phyloP scores from a whole-genome alignment of 2,113 vertebrate species.

The Lipotes vexillifer region DNA sequence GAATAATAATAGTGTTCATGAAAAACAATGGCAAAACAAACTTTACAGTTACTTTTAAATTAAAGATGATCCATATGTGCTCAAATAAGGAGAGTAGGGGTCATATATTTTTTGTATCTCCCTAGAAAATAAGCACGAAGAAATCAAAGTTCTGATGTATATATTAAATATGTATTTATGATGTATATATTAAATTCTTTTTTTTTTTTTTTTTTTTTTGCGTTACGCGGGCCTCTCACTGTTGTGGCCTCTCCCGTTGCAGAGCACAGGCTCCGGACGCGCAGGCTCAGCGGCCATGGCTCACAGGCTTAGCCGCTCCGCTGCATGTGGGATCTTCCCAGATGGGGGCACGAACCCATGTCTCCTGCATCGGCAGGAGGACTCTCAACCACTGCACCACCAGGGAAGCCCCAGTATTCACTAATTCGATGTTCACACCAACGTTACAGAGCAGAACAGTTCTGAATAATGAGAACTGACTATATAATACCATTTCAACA shows the following conservation, averaged over 20 bases:
- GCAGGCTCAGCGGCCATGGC: too few species aligned
- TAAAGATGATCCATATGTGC: neutral
- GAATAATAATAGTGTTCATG: neutral
- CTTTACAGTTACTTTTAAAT: neutral
- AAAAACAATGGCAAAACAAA: neutral
- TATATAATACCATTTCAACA: neutral
- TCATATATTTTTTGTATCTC: neutral
- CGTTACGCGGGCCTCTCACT: accelerated
- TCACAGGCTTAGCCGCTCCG: too few species aligned
- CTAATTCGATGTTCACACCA: neutral
- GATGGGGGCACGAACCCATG: too few species aligned
- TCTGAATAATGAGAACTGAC: neutral
- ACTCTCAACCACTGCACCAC: too few species aligned
- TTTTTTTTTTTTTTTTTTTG: neutral
- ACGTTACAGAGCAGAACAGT: neutral
- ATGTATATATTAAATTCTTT: neutral
- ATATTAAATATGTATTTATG: neutral
- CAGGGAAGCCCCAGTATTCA: neutral
- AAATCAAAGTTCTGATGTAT: neutral
- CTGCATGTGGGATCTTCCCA: too few species aligned
- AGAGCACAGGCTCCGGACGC: too few species aligned
- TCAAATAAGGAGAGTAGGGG: neutral
- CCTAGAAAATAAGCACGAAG: neutral
- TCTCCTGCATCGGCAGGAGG: too few species aligned
- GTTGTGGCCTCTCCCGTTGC: too few species aligned